Conservation (phyloP, 2,797 vertebrate species). For the Chaenodraco wilsoni region DNA sequence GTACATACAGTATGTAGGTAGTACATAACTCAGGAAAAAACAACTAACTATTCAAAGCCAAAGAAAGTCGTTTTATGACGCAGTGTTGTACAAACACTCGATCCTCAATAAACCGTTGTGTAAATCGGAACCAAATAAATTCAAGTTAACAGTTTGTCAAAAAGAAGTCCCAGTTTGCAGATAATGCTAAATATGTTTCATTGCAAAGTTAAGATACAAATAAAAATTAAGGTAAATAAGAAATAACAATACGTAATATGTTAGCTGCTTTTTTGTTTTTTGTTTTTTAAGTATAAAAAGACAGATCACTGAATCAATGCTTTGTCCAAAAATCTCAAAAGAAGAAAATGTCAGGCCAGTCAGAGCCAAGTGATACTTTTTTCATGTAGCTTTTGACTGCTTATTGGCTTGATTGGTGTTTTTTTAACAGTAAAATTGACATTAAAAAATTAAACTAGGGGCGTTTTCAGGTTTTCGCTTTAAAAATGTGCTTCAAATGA, state of each 20-base stretch:
- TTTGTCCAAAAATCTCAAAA: slow-evolving; percentile 19
- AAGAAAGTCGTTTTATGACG: slow-evolving; percentile 45
- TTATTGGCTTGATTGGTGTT: neutral
- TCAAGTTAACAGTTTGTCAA: slow-evolving; percentile 92
- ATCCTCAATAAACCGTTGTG: slow-evolving; percentile 88
- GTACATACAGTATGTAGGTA: slow-evolving; percentile 82
- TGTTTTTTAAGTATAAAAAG: slow-evolving; percentile 69
- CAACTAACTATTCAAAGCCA: slow-evolving; percentile 54
- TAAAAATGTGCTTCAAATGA: neutral
- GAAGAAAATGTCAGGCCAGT: slow-evolving; percentile 21
- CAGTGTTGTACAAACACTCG: slow-evolving; percentile 78
- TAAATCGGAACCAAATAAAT: slow-evolving; percentile 92
- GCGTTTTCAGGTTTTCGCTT: neutral
- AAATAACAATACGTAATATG: slow-evolving; percentile 83
- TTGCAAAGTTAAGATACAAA: slow-evolving; percentile 76
- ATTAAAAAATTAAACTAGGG: neutral
- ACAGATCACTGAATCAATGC: slow-evolving; percentile 73
- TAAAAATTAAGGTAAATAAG: slow-evolving; percentile 81
- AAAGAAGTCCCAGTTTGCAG: slow-evolving; percentile 85
- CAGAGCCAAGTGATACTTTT: neutral
- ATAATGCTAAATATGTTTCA: slow-evolving; percentile 67
- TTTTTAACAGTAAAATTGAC: neutral
- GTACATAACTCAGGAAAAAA: slow-evolving; percentile 80
- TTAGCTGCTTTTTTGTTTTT: slow-evolving; percentile 84
- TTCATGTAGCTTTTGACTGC: no score